Conservation (phyloP, 2,113 vertebrate species). For the Montifringilla adamsi region DNA sequence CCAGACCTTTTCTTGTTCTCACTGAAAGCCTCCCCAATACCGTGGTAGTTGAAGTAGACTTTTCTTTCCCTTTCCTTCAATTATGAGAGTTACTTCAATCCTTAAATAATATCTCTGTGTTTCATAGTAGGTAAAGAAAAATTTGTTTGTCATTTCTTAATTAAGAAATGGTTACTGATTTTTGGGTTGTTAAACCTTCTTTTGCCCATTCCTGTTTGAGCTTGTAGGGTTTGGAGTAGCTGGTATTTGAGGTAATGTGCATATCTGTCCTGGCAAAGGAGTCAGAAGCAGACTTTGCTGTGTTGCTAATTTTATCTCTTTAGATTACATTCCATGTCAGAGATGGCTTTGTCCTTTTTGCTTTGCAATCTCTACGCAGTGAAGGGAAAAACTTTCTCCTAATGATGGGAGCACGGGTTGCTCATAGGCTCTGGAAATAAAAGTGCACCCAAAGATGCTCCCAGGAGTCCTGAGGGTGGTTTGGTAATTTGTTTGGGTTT, state of each 20-base stretch:
- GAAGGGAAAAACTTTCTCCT: neutral
- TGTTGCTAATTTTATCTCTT: neutral
- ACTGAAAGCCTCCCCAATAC: neutral
- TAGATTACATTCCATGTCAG: neutral
- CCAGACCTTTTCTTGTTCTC: neutral
- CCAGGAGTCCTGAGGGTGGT: neutral
- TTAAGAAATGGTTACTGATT: neutral
- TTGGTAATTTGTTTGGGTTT: neutral
- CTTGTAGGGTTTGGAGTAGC: neutral
- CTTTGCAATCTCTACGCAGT: accelerated
- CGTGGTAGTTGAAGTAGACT: neutral
- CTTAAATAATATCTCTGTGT: neutral
- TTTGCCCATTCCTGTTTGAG: neutral
- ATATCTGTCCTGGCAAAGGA: neutral
- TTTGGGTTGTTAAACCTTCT: neutral
- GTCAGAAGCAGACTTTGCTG: neutral
- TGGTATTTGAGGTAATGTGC: neutral
- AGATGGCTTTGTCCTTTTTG: neutral
- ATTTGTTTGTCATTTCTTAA: accelerated
- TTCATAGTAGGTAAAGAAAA: neutral
- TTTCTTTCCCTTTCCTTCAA: neutral
- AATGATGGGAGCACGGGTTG: neutral
- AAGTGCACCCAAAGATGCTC: neutral
- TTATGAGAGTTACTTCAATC: neutral
- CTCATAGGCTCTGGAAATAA: neutral